Evolutionary conservation across 2,888 invertebrate species (phyloP).

Genomic region (Gasteruption jaculator): DNA sequence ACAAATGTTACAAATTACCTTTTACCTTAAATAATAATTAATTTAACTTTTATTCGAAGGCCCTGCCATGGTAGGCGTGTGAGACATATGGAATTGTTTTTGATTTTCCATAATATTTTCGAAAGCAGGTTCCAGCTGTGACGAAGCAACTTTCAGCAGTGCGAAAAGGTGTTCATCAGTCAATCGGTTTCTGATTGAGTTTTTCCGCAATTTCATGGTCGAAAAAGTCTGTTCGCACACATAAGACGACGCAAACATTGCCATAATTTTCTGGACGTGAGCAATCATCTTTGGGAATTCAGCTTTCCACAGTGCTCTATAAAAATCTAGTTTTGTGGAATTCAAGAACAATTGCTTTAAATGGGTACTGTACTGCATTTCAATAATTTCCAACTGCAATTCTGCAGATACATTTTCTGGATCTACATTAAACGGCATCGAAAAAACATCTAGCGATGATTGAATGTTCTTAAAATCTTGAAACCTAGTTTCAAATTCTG

Average conservation of each 20-base stretch:
- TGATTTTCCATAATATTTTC: conserved; percentile 22
- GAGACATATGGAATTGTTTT: conserved; percentile 26
- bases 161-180: conserved; percentile 25
- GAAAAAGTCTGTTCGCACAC: conserved; percentile 19
- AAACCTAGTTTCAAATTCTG: conserved; percentile 1
- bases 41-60: conserved; percentile 16
- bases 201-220: conserved; percentile 16
- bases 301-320: conserved; percentile 8
- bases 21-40: neutral
- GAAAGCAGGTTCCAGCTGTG: neutral
- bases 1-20: no score
- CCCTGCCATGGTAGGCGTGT: conserved; percentile 23
- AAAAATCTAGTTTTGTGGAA: conserved; percentile 1
- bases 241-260: conserved; percentile 21
- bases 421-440: conserved; percentile 5
- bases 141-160: conserved; percentile 23
- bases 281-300: conserved; percentile 11
- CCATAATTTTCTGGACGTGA: conserved; percentile 20
- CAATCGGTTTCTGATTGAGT: conserved; percentile 13
- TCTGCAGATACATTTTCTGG: conserved; percentile 1
- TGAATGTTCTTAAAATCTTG: conserved; percentile 6
- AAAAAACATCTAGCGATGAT: conserved; percentile 1
- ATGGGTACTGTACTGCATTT: conserved; percentile 4
- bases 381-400: neutral
- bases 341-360: conserved; percentile 5